Conservation (phyloP, 2,888 invertebrate species). For the Blera fallax region DNA sequence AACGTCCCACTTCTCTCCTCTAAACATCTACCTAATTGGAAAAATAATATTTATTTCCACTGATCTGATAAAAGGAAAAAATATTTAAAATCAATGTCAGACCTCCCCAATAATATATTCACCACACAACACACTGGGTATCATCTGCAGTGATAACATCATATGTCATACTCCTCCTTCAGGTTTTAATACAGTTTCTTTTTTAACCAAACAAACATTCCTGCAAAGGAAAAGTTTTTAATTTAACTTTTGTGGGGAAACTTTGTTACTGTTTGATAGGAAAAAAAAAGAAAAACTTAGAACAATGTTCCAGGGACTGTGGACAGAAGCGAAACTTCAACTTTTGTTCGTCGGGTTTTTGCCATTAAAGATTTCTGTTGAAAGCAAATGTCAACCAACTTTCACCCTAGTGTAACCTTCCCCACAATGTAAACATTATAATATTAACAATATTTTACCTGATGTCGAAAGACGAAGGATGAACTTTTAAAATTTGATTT, state of each 20-base stretch:
- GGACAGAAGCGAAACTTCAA: slow-evolving; percentile 54
- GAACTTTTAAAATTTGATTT: slow-evolving; percentile 59
- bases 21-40: too few relatives aligned
- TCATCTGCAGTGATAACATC: slow-evolving; percentile 64
- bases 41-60: not conserved
- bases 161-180: slow-evolving; percentile 49
- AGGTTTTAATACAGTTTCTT: slow-evolving; percentile 45
- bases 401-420: not conserved
- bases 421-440: slow-evolving; percentile 55
- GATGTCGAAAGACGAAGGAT: slow-evolving; percentile 54
- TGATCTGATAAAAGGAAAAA: not conserved
- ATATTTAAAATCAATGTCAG: not conserved
- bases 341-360: slow-evolving; percentile 39
- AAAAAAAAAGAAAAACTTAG: slow-evolving; percentile 21
- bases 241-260: slow-evolving; percentile 64
- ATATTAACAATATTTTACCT: slow-evolving; percentile 70
- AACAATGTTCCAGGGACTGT: slow-evolving; percentile 65
- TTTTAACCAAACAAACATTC: slow-evolving; percentile 63
- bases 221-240: slow-evolving; percentile 60
- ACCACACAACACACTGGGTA: slow-evolving; percentile 9
- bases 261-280: slow-evolving; percentile 52
- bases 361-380: slow-evolving; percentile 39
- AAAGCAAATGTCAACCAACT: slow-evolving; percentile 53
- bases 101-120: slow-evolving; percentile 33
- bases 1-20: too few relatives aligned